A percentile compares a stretch with the other conserved stretches of the same genome.
These are phyloP conservation scores for Saguinus midas DNA, from an alignment of 2,113 vertebrate genomes.

Conservation along the genomic window DNA sequence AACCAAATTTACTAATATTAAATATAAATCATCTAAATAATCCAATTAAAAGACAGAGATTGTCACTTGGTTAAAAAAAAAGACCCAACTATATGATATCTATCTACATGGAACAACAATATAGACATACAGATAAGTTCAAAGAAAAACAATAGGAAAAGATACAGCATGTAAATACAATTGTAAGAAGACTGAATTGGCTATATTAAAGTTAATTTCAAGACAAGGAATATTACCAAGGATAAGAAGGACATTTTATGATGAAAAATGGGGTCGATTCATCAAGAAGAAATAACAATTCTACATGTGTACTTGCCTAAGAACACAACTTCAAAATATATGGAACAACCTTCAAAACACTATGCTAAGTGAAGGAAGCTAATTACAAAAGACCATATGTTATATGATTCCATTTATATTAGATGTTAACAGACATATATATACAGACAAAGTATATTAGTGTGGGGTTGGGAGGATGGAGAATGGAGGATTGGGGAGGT, in stretches of 20 bases:
- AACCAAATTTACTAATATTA: not conserved
- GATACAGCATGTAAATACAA: not conserved
- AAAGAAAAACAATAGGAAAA: constrained; percentile 1
- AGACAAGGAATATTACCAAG: not conserved
- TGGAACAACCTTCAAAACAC: not conserved
- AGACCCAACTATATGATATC: not conserved
- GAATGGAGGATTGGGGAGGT: not conserved
- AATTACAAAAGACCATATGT: not conserved
- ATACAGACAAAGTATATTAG: not conserved
- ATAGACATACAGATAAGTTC: not conserved
- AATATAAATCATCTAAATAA: not conserved
- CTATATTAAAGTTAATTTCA: not conserved
- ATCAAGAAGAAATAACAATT: not conserved
- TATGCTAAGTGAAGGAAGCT: not conserved
- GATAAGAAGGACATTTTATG: not conserved
- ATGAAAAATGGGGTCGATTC: not conserved
- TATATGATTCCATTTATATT: not conserved
- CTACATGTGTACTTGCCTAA: not conserved
- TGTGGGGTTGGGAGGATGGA: not conserved
- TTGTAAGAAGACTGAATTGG: not conserved
- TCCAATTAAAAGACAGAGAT: not conserved
- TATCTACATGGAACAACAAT: not conserved
- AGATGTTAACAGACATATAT: not conserved
- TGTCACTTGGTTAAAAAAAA: not conserved
- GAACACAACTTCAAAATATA: not conserved